Base-by-base conservation (phyloP, 2,797 vertebrate species). In the Manis javanica region DNA sequence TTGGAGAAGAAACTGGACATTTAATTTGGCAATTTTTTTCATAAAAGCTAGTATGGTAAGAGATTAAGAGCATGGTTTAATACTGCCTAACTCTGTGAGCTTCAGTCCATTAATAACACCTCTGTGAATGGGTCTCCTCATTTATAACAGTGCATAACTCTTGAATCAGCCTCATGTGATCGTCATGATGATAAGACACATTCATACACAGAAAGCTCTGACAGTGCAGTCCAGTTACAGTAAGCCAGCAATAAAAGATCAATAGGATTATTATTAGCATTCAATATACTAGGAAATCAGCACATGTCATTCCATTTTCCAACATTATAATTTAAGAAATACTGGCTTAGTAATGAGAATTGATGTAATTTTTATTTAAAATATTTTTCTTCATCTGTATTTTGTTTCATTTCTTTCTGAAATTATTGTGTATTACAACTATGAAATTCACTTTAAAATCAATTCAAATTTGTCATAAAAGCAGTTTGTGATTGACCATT, bases 281-380 rank as follows among this genome's bases (percentile, higher is more conserved):
- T 31, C 19, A 31, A 53, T 2, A 15, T 31, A 63, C 8, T 55
- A 57, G 37, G 19, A 85, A 57, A 57, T n/a, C 37, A 78, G 74
- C 15, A 37, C 10, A 49, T 49, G 24, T 16, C 39, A 53, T 64
- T 79, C 34, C 1, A 63, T 83, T 94, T 2, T 89, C 78, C 37
- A 75, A 37, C 2, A 46, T 74, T 24, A 59, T 46, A 78, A 29
- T 5, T 42, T 34, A 90, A 37, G 7, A 94, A 83, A 26, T 46
- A 53, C 13, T 26, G 15, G 23, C 2, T 61, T 74, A 15, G 6
- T 5, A 64, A 11, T 71, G 4, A 0, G 9, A 19, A 87, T 87
- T 79, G 16, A 1, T 31, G 24, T 77, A 57, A 90, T 66, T 92
- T 96, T 74, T 72, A 82, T 64, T 63, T 55, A 69, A 94, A 95